phyloP scores from a whole-genome alignment of 2,113 vertebrate species.

The Colinus virginianus region DNA sequence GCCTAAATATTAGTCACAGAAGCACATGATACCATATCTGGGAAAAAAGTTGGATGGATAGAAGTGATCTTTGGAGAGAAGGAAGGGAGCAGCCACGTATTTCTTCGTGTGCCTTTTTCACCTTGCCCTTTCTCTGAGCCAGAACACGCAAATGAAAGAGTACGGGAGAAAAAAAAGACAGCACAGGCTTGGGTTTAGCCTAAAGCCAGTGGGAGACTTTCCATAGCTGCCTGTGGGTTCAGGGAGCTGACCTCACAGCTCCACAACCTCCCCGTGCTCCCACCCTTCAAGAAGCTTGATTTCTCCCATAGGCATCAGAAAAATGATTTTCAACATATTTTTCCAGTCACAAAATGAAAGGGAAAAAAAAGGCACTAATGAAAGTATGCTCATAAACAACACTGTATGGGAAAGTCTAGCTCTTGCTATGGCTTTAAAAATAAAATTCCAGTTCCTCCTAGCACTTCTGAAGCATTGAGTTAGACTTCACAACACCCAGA shows the following conservation, averaged over 20 bases:
- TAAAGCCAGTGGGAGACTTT: background rate
- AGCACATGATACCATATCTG: conserved; percentile 29
- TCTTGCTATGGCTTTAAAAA: background rate
- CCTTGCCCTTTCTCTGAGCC: background rate
- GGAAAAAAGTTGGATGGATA: conserved; percentile 1
- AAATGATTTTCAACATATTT: conserved; percentile 53
- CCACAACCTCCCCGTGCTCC: background rate
- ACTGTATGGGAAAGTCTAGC: background rate
- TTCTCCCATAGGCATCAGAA: background rate
- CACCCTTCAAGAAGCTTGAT: conserved; percentile 1
- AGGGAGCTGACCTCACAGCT: background rate
- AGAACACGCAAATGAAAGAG: background rate
- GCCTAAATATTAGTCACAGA: conserved; percentile 41
- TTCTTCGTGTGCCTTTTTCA: background rate
- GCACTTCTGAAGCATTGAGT: background rate
- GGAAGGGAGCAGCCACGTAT: background rate
- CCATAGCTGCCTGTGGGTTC: background rate
- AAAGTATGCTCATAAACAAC: conserved; percentile 45
- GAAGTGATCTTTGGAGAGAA: background rate
- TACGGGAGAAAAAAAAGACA: background rate
- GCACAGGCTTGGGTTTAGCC: background rate
- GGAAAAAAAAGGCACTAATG: conserved; percentile 18
- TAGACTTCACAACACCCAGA: background rate
- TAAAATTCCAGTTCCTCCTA: background rate
- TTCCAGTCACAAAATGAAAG: conserved; percentile 23